Percentiles rank a stretch among this genome's conserved stretches.
Conservation (phyloP, 2,113 vertebrate genomes). For the Cephalophus harveyi region DNA sequence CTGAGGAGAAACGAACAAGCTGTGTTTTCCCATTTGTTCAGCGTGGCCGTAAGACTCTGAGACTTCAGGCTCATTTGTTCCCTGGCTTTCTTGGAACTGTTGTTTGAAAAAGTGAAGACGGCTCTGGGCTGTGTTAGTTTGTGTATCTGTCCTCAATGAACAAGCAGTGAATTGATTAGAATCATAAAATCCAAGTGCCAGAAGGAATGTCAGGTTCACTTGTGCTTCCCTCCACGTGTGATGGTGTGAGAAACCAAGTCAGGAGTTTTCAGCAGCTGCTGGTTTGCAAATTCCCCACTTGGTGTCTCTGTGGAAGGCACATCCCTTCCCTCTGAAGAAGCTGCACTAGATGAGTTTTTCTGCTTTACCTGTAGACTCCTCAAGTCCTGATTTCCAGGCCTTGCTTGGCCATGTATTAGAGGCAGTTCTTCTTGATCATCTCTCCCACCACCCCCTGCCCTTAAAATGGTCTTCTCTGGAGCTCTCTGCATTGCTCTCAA, state of each 20-base stretch:
- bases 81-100: neutral
- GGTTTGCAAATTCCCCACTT: neutral
- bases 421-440: neutral
- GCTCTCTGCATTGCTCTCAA: neutral
- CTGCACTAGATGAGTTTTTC: neutral
- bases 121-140: slow-evolving; percentile 6
- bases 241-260: neutral
- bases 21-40: slow-evolving; percentile 43
- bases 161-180: slow-evolving; percentile 17
- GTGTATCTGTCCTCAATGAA: slow-evolving; percentile 27
- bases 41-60: neutral
- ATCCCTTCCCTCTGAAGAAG: neutral
- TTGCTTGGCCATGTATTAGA: neutral
- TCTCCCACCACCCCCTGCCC: neutral
- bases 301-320: neutral
- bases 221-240: slow-evolving; percentile 1
- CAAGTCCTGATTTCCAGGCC: neutral
- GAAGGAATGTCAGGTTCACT: neutral
- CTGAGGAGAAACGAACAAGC: neutral
- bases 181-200: neutral
- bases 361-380: neutral
- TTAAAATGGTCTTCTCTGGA: neutral
- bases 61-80: neutral
- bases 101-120: slow-evolving; percentile 27
- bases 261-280: neutral